Evolutionary conservation across 1,140 invertebrate genomes (phyloP).

Genomic region (Oscheius sp.): DNA sequence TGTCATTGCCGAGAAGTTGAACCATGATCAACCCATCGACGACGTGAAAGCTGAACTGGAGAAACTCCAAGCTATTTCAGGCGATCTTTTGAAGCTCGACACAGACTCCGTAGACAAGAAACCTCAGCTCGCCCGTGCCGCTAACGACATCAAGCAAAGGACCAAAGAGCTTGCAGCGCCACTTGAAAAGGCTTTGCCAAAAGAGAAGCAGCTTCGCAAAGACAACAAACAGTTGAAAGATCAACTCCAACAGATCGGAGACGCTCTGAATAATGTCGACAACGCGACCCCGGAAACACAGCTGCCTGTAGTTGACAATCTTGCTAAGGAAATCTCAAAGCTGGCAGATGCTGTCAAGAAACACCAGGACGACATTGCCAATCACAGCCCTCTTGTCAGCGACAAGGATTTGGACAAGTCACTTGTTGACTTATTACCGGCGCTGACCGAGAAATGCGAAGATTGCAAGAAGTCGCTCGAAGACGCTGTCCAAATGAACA

Average conservation of each 20-base stretch:
- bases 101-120: too few species aligned
- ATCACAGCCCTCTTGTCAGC: constrained; percentile 11
- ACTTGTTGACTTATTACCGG: constrained; percentile 6
- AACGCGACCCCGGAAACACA: constrained; percentile 2
- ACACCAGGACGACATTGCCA: background rate
- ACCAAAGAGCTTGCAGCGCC: constrained; percentile 16
- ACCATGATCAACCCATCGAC: background rate
- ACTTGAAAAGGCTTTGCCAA: constrained; percentile 18
- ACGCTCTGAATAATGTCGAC: background rate
- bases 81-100: background rate
- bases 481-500: constrained; percentile 18
- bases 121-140: constrained; percentile 20
- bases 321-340: background rate
- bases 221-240: background rate
- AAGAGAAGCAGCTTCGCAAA: constrained; percentile 3
- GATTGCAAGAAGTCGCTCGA: constrained; percentile 24
- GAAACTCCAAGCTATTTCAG: background rate
- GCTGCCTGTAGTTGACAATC: constrained; percentile 17
- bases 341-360: background rate
- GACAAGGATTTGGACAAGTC: constrained; percentile 7
- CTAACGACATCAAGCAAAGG: constrained; percentile 24
- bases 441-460: constrained; percentile 3
- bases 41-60: background rate
- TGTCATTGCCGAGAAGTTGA: constrained; percentile 2
- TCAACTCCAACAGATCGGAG: background rate